Evolutionary conservation across 2,888 invertebrate species (phyloP).

Genomic region (Dioctria rufipes): DNA sequence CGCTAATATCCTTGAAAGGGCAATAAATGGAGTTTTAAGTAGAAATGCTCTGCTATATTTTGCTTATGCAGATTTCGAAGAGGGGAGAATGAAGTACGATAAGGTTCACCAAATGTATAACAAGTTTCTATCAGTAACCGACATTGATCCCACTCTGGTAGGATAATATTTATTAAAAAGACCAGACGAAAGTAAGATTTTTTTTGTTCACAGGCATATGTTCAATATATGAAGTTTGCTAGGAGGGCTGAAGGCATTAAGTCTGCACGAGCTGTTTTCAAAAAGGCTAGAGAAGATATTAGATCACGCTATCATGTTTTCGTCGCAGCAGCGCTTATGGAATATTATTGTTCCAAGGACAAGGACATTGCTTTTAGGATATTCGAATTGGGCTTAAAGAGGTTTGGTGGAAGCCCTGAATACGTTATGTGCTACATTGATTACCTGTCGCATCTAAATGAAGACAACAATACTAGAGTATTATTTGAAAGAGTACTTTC

Average conservation of each 20-base stretch:
- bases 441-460: conserved; percentile 97
- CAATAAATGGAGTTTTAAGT: conserved; percentile 89
- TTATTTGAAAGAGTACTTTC: conserved; percentile 97
- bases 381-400: conserved; percentile 97
- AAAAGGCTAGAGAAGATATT: conserved; percentile 92
- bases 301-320: conserved; percentile 92
- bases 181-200: background rate
- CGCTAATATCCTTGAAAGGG: conserved; percentile 94
- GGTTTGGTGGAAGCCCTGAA: conserved; percentile 95
- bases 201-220: conserved; percentile 84
- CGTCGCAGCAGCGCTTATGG: conserved; percentile 98
- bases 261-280: conserved; percentile 94
- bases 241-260: conserved; percentile 98
- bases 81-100: conserved; percentile 95
- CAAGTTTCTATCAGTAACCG: conserved; percentile 88
- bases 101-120: conserved; percentile 97
- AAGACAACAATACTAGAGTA: conserved; percentile 99
- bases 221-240: conserved; percentile 99
- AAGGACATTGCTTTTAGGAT: conserved; percentile 96
- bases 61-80: conserved; percentile 99
- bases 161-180: conserved; percentile 61
- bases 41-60: conserved; percentile 96
- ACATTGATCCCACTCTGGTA: conserved; percentile 96
- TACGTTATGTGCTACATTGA: conserved; percentile 97
- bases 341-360: conserved; percentile 99